Base-by-base conservation (phyloP, 2,888 invertebrate genomes). In the Trimorus sp. region DNA sequence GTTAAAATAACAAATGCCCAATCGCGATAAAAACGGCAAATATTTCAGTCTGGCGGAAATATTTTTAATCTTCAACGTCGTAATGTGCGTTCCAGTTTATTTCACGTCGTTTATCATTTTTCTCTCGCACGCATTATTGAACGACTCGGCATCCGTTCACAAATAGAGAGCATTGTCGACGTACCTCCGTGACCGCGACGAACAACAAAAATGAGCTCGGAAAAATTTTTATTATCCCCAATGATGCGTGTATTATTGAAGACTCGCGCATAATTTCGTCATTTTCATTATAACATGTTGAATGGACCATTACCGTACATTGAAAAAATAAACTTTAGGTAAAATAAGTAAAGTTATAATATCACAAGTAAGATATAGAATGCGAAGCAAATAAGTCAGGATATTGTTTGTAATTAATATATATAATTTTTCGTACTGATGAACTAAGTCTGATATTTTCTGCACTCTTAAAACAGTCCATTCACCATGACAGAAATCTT, bases 91-190 rank as follows among this genome's bases (percentile, higher is more conserved):
- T 74, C 74, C 79, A 68, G 56, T 74, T 74, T 74, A 79, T 79
- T 63, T 63, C 73, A 51, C 37, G 63, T 74, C 74, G 74, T 79
- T 79, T 79, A 79, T 79, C 69, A 74, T 79, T 79, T 74, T 74
- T 62, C 63, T 63, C 79, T 62, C 69, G 68, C 60, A 79, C 74
- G 79, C 79, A 74, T 79, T 79, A 79, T 79, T 79, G 79, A 79
- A 62, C 79, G 71, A 54, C 66, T 53, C 78, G 78, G 70, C 65
- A 71, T 71, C 59, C 79, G 71, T 73, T 73, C 68, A 62, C 73
- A 59, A 74, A 73, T 70, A 59, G 59, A 48, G 65, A 73, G 71
- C 69, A 77, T 77, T 58, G 69, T 63, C 49, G 69, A 9, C 69
- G 77, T 78, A 78, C 65, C 49, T 77, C 36, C 51, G 76, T 48